Evolutionary conservation across 2,113 vertebrate genomes (phyloP).

Genomic region (Eolophus roseicapilla): DNA sequence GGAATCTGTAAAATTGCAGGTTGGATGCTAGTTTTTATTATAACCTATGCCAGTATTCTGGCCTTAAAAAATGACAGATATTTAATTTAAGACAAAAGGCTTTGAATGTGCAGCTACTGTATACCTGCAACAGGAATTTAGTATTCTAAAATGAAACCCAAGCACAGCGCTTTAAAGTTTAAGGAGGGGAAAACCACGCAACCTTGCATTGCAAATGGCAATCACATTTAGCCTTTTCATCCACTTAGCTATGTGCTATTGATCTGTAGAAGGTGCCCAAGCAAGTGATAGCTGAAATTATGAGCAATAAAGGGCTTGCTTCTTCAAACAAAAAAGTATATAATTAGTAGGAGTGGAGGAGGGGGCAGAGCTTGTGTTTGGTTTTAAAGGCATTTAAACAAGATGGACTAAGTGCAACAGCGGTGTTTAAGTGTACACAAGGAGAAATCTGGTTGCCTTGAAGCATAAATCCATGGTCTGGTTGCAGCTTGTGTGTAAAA

Average conservation of each 20-base stretch:
- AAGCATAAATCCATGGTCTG: conserved; percentile 55
- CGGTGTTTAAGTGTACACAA: neutral
- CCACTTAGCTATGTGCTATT: conserved; percentile 72
- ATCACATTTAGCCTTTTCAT: conserved; percentile 75
- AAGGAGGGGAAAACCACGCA: neutral
- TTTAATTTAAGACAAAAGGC: conserved; percentile 67
- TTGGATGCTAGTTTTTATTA: conserved; percentile 61
- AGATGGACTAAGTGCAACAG: conserved; percentile 32
- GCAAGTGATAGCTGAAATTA: conserved; percentile 73
- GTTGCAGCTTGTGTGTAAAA: conserved; percentile 45
- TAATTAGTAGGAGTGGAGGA: conserved; percentile 64
- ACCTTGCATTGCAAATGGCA: conserved; percentile 71
- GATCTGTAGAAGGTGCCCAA: conserved; percentile 69
- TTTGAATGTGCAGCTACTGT: conserved; percentile 21
- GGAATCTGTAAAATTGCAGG: conserved; percentile 70
- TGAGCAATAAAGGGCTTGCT: conserved; percentile 69
- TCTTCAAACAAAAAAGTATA: conserved; percentile 69
- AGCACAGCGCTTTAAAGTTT: neutral
- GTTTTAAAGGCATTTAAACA: conserved; percentile 55
- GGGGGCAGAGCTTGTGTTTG: conserved; percentile 42
- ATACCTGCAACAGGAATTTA: conserved; percentile 51
- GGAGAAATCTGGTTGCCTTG: conserved; percentile 34
- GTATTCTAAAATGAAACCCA: conserved; percentile 51
- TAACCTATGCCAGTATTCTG: conserved; percentile 58
- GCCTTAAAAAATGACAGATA: conserved; percentile 63